phyloP scores from a whole-genome alignment of 2,113 vertebrate species.

The Gadus chalcogrammus region DNA sequence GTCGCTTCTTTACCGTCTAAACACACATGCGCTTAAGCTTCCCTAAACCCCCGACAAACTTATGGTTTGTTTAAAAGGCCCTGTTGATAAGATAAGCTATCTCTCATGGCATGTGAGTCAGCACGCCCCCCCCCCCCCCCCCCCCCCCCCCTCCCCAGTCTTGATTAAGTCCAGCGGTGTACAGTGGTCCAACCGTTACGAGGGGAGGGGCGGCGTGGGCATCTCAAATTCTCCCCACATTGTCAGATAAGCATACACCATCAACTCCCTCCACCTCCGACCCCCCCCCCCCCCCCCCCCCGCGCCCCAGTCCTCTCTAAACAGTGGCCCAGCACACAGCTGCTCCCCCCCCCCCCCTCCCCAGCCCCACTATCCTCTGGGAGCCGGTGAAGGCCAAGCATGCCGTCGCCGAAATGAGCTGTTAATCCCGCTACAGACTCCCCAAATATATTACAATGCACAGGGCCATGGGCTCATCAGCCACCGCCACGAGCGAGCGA shows the following conservation, averaged over 20 bases:
- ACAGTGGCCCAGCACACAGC: conserved; percentile 22
- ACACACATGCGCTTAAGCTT: conserved; percentile 26
- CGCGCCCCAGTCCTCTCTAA: not conserved
- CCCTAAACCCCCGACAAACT: conserved; percentile 47
- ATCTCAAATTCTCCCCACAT: conserved; percentile 64
- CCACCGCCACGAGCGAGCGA: conserved; percentile 24
- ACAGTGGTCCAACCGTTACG: conserved; percentile 53
- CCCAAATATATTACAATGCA: conserved; percentile 59
- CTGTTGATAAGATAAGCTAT: conserved; percentile 53
- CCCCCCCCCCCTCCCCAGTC: conserved; percentile 8
- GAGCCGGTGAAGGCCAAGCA: conserved; percentile 61
- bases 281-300: conserved; percentile 5
- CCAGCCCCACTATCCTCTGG: conserved; percentile 40
- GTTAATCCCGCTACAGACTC: conserved; percentile 70
- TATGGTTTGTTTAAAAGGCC: conserved; percentile 57
- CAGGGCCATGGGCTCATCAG: conserved; percentile 40
- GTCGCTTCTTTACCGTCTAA: conserved; percentile 31
- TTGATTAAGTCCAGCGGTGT: conserved; percentile 57
- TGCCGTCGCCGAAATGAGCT: conserved; percentile 70
- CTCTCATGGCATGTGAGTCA: conserved; percentile 50
- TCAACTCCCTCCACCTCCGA: not conserved
- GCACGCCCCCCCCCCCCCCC: conserved; percentile 20
- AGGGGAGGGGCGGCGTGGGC: conserved; percentile 41
- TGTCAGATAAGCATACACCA: conserved; percentile 61
- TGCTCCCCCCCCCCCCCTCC: conserved; percentile 51